Conservation (phyloP, 2,888 invertebrate genomes). For the Ormyrus nitidulus region DNA sequence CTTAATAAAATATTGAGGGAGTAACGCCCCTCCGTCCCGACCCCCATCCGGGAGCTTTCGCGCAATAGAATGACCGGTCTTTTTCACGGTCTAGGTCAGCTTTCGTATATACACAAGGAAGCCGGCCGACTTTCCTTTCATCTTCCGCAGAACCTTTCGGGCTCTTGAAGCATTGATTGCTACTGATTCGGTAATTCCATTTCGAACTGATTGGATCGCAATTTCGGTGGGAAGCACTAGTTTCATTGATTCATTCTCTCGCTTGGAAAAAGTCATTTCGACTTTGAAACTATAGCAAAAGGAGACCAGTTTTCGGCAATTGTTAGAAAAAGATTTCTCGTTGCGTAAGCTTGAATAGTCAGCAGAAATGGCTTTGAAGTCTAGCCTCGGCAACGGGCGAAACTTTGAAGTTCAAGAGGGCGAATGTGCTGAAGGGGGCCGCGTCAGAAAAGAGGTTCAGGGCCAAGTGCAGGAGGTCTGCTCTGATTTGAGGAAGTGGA, state of each 20-base stretch:
- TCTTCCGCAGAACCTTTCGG: background rate
- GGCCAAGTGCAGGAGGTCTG: slow-evolving; percentile 30
- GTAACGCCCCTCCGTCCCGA: slow-evolving; percentile 61
- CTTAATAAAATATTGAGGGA: slow-evolving; percentile 71
- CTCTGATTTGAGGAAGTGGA: slow-evolving; percentile 5
- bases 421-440: background rate
- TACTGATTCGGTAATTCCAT: too few relatives aligned
- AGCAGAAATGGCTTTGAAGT: too few relatives aligned
- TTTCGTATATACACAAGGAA: slow-evolving; percentile 9
- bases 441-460: slow-evolving; percentile 14
- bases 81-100: slow-evolving; percentile 51
- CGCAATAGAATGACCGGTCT: slow-evolving; percentile 18
- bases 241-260: too few relatives aligned
- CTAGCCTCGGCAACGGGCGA: background rate
- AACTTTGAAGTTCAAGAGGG: background rate
- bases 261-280: too few relatives aligned
- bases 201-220: too few relatives aligned
- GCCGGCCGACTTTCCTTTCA: slow-evolving; percentile 1
- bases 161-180: too few relatives aligned
- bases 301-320: too few relatives aligned
- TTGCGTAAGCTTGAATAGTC: too few relatives aligned
- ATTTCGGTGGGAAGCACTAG: too few relatives aligned
- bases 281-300: too few relatives aligned
- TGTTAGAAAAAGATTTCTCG: too few relatives aligned
- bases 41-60: slow-evolving; percentile 11